A percentile compares a stretch with the other conserved stretches of the same genome.
Evolutionary conservation across 1,140 invertebrate genomes (phyloP).

Genomic region (Anoplolepis gracilipes): DNA sequence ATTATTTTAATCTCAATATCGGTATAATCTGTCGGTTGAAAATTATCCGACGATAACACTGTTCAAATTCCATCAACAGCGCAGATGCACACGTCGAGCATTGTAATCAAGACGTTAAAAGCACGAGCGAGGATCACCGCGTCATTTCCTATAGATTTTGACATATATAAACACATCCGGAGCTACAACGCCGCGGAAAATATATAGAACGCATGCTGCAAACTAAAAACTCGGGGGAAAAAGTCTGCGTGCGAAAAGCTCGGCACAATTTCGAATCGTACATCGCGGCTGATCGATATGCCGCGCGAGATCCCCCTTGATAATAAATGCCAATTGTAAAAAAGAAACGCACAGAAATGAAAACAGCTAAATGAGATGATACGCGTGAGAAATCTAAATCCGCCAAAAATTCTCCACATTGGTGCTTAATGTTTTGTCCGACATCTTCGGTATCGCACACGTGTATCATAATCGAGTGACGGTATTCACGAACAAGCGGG

Average conservation of each 20-base stretch:
- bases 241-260: constrained; percentile 22
- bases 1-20: constrained; percentile 37
- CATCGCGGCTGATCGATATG: neutral
- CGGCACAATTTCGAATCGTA: neutral
- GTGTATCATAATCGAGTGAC: constrained; percentile 55
- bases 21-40: neutral
- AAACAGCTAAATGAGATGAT: neutral
- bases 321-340: constrained; percentile 34
- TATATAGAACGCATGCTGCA: constrained; percentile 26
- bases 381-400: constrained; percentile 14
- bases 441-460: constrained; percentile 36
- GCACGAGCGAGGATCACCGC: constrained; percentile 45
- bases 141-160: constrained; percentile 18
- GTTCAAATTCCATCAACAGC: constrained; percentile 34
- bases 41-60: constrained; percentile 15
- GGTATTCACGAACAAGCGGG: constrained; percentile 52
- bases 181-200: constrained; percentile 43
- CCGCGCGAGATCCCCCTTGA: neutral
- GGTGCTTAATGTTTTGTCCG: constrained; percentile 7
- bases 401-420: neutral
- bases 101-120: constrained; percentile 48
- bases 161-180: constrained; percentile 50
- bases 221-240: constrained; percentile 19
- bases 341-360: neutral
- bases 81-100: constrained; percentile 27